Conservation (phyloP, 1,140 invertebrate genomes). For the Monochamus saltuarius region DNA sequence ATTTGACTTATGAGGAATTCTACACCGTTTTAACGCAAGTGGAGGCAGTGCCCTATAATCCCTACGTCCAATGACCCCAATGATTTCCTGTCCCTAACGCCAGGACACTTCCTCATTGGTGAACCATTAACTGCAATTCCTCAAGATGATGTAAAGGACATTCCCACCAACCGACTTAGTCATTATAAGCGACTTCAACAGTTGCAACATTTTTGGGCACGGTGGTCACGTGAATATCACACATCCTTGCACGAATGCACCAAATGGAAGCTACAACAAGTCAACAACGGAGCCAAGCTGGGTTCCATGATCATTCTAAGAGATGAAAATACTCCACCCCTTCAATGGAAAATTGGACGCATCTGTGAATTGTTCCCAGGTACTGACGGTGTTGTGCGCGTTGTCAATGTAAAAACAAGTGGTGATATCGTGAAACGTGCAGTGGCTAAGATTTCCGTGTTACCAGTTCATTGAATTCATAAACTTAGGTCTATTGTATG, state of each 20-base stretch:
- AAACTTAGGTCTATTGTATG: too few species aligned
- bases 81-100: constrained; percentile 41
- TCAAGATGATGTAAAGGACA: constrained; percentile 32
- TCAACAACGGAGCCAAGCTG: too few species aligned
- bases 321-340: too few species aligned
- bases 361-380: too few species aligned
- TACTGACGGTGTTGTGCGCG: too few species aligned
- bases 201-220: constrained; percentile 35
- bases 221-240: constrained; percentile 39
- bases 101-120: constrained; percentile 45
- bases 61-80: constrained; percentile 42
- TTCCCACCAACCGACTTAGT: constrained; percentile 21
- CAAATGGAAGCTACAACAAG: constrained; percentile 27
- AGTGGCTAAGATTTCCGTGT: too few species aligned
- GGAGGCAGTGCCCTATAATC: constrained; percentile 45
- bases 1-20: constrained; percentile 24
- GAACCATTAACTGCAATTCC: constrained; percentile 43
- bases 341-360: too few species aligned
- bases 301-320: too few species aligned
- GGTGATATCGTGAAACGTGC: too few species aligned
- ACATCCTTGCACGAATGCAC: constrained; percentile 27
- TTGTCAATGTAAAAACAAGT: too few species aligned
- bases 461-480: too few species aligned
- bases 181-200: constrained; percentile 38
- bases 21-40: constrained; percentile 42